A percentile compares a stretch with the other conserved stretches of the same genome.
Evolutionary conservation across 35 echinoderm and acorn worm species (phyloP).

Genomic region (Hemicentrotus pulcherrimus): DNA sequence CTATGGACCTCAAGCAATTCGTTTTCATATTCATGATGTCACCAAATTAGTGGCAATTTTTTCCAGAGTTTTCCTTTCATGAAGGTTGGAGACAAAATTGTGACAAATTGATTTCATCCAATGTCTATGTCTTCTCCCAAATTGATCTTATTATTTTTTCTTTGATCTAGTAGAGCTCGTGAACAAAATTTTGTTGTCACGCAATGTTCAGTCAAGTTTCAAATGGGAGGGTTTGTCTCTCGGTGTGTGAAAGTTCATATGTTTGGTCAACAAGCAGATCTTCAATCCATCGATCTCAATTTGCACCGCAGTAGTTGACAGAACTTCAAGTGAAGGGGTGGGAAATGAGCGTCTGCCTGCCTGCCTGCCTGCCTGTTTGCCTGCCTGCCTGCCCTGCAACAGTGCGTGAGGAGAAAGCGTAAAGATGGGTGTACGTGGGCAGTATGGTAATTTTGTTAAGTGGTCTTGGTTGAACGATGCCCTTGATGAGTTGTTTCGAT

Average conservation of each 20-base stretch:
- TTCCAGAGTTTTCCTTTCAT: neutral
- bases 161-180: neutral
- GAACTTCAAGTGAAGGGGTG: neutral
- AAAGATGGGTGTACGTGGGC: neutral
- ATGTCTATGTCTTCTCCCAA: neutral
- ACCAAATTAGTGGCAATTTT: too few species aligned
- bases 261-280: neutral
- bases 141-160: neutral
- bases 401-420: neutral
- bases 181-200: neutral
- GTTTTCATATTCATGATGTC: too few species aligned
- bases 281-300: neutral
- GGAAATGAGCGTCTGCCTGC: neutral
- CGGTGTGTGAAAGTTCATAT: neutral
- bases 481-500: neutral
- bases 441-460: slow-evolving; percentile 19
- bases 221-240: neutral
- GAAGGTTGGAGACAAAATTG: neutral
- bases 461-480: slow-evolving; percentile 9
- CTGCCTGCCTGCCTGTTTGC: neutral
- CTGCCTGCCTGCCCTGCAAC: neutral
- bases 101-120: neutral
- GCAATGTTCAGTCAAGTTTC: neutral
- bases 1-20: too few species aligned
- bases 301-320: neutral